phyloP scores from a whole-genome alignment of 2,113 vertebrate species.

The Coracopsis vasa region DNA sequence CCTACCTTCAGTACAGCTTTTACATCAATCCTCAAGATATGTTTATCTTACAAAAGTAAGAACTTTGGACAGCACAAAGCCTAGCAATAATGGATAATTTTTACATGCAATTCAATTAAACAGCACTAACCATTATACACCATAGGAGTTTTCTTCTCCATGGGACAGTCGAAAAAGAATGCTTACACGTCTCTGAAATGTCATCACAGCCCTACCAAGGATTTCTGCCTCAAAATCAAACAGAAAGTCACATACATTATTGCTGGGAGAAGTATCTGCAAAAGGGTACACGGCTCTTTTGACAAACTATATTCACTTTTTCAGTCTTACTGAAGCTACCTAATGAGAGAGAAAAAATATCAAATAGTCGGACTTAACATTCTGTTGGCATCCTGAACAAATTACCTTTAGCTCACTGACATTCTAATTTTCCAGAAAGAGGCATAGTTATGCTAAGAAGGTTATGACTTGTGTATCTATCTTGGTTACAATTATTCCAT shows the following conservation, averaged over 20 bases:
- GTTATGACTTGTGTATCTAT: constrained; percentile 65
- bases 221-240: background rate
- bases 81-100: background rate
- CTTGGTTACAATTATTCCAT: constrained; percentile 66
- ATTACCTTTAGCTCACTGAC: constrained; percentile 54
- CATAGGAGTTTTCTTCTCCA: background rate
- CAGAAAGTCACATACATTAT: background rate
- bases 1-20: background rate
- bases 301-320: background rate
- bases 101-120: constrained; percentile 31
- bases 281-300: background rate
- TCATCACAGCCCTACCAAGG: background rate
- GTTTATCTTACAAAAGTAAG: background rate
- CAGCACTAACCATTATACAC: background rate
- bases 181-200: background rate
- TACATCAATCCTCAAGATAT: background rate
- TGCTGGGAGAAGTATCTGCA: background rate
- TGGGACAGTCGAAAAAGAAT: background rate
- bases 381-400: constrained; percentile 34
- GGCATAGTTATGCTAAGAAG: constrained; percentile 50
- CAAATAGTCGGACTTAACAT: background rate
- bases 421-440: constrained; percentile 71
- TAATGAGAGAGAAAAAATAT: background rate
- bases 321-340: constrained; percentile 18
- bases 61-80: background rate